Evolutionary conservation across 2,888 invertebrate genomes (phyloP).

Genomic region (Ischnura elegans): DNA sequence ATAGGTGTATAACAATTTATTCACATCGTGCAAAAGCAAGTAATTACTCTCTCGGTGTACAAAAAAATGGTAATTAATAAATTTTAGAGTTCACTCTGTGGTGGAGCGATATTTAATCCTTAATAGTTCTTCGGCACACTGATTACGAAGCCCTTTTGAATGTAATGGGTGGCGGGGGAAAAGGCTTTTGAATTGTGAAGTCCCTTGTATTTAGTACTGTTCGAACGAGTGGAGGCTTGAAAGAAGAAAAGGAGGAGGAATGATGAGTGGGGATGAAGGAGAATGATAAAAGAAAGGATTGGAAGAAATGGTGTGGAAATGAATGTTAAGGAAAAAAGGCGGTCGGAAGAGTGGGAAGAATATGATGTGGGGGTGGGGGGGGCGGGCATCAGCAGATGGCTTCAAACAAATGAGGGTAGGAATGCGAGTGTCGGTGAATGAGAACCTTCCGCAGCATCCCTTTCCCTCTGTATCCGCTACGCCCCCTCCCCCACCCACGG

Average conservation of each 20-base stretch:
- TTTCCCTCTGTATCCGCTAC: neutral
- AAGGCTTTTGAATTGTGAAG: neutral
- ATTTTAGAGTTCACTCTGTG: neutral
- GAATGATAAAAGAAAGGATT: neutral
- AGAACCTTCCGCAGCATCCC: neutral
- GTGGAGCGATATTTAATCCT: neutral
- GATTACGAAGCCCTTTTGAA: neutral
- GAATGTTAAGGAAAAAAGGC: neutral
- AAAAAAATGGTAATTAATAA: neutral
- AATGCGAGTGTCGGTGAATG: neutral
- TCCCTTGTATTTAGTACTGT: neutral
- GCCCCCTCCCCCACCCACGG: neutral
- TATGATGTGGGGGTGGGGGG: neutral
- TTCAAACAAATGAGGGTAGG: neutral
- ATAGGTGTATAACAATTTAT: no score
- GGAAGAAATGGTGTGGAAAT: neutral
- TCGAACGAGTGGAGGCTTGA: neutral
- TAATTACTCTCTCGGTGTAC: no score
- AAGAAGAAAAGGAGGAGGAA: neutral
- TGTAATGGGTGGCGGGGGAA: neutral
- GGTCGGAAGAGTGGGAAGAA: neutral
- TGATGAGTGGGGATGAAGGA: neutral
- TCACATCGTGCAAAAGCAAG: no score
- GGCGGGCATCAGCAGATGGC: neutral
- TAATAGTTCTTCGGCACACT: neutral